Evolutionary conservation across 2,888 invertebrate species (phyloP), one percentile per base, ranked within the genome.

Genomic region (Agrotis exclamationis): DNA sequence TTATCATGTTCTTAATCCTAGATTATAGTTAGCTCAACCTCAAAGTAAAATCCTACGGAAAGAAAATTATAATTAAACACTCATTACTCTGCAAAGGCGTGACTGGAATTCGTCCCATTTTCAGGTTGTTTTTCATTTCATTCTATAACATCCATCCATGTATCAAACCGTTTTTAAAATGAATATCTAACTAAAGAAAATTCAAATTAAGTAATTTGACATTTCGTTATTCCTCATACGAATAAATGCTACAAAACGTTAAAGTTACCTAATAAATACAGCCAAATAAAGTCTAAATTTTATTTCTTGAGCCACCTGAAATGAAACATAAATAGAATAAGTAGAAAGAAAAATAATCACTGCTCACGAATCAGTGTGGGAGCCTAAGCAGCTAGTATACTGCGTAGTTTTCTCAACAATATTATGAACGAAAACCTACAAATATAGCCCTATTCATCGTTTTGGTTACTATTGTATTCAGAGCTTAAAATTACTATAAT

Each of bases 401-500:
- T 63, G 51, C 33, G 51, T 16, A 56, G 33, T 67, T 53, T 44
- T 33, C 20, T 24, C 45, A 56, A 63, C 1, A 39, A 14, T 39
- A 4, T 39, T 22, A 24, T 53, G 54, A 56, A 74, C 9, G 33
- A 62, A 68, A 62, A 6, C 48, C 48, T 57, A 50, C 5, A 62
- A 57, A 14, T 59, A 45, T 6, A 22, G n/a, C 7, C 20, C 18
- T 57, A 54, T 53, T 60, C 16, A 16, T 45, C 28, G 54, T 28
- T 50, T 45, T 50, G 47, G 39, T 50, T 45, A 60, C 50, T 24
- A n/a, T 48, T 70, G 58, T 57, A 70, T 54, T 45, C 63, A 64
- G 47, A 50, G 14, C 22, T 13, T 57, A 33, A 56, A 58, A 65
- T 64, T 65, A 68, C 57, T 45, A 65, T 70, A 58, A 76, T 67